A percentile compares a stretch with the other conserved stretches of the same genome.
Evolutionary conservation across 1,140 invertebrate genomes (phyloP).

Genomic region (Patella vulgata): DNA sequence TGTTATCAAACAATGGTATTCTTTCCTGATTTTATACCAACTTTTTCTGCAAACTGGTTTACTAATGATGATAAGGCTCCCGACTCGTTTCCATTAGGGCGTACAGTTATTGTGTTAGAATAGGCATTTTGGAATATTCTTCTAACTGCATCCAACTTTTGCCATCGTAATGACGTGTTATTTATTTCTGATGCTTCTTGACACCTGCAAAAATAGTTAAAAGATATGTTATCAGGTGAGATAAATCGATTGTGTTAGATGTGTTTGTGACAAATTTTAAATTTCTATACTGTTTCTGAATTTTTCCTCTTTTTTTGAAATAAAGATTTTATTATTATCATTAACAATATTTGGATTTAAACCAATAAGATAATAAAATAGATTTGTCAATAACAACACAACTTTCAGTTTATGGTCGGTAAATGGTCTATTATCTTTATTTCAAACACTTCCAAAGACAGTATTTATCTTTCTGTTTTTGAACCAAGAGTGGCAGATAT

Average conservation of each 20-base stretch:
- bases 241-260: not conserved
- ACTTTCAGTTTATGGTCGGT: no score
- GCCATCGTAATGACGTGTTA: constrained; percentile 67
- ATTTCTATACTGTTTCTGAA: not conserved
- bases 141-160: constrained; percentile 71
- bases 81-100: constrained; percentile 61
- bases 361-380: not conserved
- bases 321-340: constrained; percentile 1
- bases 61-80: constrained; percentile 68
- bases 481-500: no score
- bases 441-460: no score
- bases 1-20: constrained; percentile 7
- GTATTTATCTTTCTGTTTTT: no score
- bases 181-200: constrained; percentile 37
- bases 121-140: constrained; percentile 71
- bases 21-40: constrained; percentile 59
- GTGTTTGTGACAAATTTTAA: not conserved
- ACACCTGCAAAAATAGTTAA: constrained; percentile 33
- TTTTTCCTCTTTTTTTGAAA: not conserved
- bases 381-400: no score
- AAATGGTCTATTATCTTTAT: no score
- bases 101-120: constrained; percentile 70
- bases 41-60: constrained; percentile 73
- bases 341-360: not conserved
- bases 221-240: not conserved